phyloP scores from a whole-genome alignment of 2,888 invertebrate species.

The Bhutanitis thaidina region DNA sequence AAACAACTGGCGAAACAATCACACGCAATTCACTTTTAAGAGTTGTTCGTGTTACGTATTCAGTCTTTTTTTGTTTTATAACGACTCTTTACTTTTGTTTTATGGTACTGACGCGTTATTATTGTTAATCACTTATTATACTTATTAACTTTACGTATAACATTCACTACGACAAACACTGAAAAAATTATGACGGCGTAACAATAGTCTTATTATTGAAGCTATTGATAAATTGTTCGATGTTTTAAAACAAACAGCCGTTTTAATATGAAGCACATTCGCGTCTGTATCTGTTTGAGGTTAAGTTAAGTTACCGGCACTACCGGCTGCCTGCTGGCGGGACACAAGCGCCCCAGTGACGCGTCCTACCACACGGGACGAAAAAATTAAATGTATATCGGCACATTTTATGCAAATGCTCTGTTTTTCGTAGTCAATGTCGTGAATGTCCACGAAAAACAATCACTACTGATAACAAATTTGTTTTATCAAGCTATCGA shows the following conservation, averaged over 20 bases:
- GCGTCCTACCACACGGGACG: slow-evolving; percentile 52
- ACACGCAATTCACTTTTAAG: slow-evolving; percentile 16
- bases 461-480: too few relatives aligned
- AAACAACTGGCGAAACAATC: slow-evolving; percentile 16
- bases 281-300: slow-evolving; percentile 78
- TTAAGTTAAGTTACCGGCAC: slow-evolving; percentile 76
- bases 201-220: background rate
- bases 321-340: slow-evolving; percentile 64
- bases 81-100: slow-evolving; percentile 33
- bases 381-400: slow-evolving; percentile 34
- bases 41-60: slow-evolving; percentile 22
- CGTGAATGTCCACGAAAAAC: too few relatives aligned
- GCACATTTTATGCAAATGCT: slow-evolving; percentile 19
- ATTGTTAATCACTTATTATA: background rate
- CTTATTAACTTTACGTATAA: background rate
- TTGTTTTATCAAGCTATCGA: too few relatives aligned
- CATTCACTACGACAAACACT: background rate
- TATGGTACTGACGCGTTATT: slow-evolving; percentile 31
- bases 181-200: too few relatives aligned
- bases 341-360: slow-evolving; percentile 53
- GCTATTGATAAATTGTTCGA: slow-evolving; percentile 20
- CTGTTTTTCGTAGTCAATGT: too few relatives aligned
- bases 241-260: slow-evolving; percentile 52
- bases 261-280: slow-evolving; percentile 69
- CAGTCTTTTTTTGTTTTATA: slow-evolving; percentile 22